Percentiles rank a stretch among this genome's conserved stretches.
Evolutionary conservation across 2,797 vertebrate genomes (phyloP).

Genomic region (Hemitrygon akajei): DNA sequence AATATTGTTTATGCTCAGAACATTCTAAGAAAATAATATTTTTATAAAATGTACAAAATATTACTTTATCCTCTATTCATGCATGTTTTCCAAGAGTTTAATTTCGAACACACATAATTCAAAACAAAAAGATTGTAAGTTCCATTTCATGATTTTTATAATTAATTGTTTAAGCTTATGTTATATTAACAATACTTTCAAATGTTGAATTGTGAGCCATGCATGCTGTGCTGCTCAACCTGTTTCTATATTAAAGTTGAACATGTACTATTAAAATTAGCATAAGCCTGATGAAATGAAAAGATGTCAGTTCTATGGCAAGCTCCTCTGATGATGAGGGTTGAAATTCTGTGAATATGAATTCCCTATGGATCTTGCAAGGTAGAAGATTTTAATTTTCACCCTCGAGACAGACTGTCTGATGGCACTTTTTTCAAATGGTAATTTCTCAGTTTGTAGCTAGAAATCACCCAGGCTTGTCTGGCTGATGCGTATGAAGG

Average conservation of each 20-base stretch:
- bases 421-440: slow-evolving; percentile 43
- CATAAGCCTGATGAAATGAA: slow-evolving; percentile 37
- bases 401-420: slow-evolving; percentile 44
- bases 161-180: slow-evolving; percentile 30
- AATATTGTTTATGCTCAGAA: not conserved
- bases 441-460: slow-evolving; percentile 47
- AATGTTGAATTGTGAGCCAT: not conserved
- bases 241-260: slow-evolving; percentile 36
- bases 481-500: slow-evolving; percentile 49
- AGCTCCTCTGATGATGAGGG: slow-evolving; percentile 37
- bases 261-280: slow-evolving; percentile 37
- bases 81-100: not conserved
- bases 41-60: not conserved
- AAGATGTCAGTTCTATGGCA: slow-evolving; percentile 37
- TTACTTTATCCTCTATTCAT: not conserved
- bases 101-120: not conserved
- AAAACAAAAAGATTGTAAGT: slow-evolving; percentile 16
- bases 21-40: not conserved
- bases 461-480: slow-evolving; percentile 53
- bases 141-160: not conserved
- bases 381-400: slow-evolving; percentile 50
- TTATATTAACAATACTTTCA: slow-evolving; percentile 24
- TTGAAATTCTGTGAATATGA: slow-evolving; percentile 25
- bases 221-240: slow-evolving; percentile 32
- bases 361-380: slow-evolving; percentile 40